These are phyloP conservation scores for Tinea trinotella DNA, from an alignment of 2,888 invertebrate genomes.

Conservation along the genomic window DNA sequence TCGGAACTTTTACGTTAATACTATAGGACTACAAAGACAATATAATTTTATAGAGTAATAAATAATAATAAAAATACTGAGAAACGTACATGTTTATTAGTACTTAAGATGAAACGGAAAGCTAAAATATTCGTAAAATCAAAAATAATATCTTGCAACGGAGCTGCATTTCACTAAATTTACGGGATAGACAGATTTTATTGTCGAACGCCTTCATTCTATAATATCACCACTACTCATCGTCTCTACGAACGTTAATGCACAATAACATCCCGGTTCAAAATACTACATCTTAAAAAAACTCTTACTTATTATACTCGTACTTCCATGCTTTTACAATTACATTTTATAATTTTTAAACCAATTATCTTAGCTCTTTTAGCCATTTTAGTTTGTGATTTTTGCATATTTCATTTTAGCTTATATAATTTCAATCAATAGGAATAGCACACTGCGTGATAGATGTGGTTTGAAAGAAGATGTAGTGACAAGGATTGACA, in stretches of 20 bases:
- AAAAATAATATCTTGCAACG: constrained; percentile 12
- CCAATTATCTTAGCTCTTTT: no score
- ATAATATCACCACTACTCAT: background rate
- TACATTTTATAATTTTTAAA: no score
- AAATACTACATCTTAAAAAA: background rate
- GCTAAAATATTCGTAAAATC: constrained; percentile 7
- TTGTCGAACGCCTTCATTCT: constrained; percentile 25
- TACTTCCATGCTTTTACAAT: no score
- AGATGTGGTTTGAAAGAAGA: no score
- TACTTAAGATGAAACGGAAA: background rate
- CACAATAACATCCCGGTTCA: background rate
- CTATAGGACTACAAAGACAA: no score
- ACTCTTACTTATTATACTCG: background rate
- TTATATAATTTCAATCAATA: no score
- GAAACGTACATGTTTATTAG: background rate
- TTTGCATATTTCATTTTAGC: no score
- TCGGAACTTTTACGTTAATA: no score
- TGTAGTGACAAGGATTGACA: no score
- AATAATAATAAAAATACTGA: background rate
- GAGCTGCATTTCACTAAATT: constrained; percentile 24
- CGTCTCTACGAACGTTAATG: background rate
- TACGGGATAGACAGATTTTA: constrained; percentile 32
- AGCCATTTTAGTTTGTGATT: no score
- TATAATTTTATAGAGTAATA: background rate
- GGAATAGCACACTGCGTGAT: no score